Evolutionary conservation across 2,113 vertebrate genomes (phyloP).

Genomic region (Bothrops jararaca): DNA sequence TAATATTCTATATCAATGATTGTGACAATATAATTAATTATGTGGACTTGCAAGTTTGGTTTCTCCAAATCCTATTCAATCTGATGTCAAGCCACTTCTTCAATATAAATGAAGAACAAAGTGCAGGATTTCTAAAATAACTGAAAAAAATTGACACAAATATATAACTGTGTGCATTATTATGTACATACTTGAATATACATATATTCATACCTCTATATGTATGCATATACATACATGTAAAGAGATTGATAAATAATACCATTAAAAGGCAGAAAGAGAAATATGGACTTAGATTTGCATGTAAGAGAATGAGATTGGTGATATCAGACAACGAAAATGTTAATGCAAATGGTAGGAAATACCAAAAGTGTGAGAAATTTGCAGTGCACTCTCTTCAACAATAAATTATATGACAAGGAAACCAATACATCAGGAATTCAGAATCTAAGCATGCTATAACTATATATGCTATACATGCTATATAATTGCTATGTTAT

Average conservation of each 20-base stretch:
- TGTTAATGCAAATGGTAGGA: constrained; percentile 10
- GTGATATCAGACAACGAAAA: constrained; percentile 43
- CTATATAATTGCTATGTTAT: constrained; percentile 26
- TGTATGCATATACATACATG: constrained; percentile 6
- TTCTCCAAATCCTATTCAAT: constrained; percentile 39
- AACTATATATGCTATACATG: too few relatives aligned
- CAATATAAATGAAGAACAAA: constrained; percentile 36
- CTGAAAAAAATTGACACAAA: constrained; percentile 30
- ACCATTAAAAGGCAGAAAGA: constrained; percentile 44
- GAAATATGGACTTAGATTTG: background rate
- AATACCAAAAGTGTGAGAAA: constrained; percentile 33
- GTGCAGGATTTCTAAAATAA: constrained; percentile 55
- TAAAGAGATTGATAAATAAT: constrained; percentile 47
- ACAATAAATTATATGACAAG: constrained; percentile 39
- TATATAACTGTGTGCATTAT: constrained; percentile 21
- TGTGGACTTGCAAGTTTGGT: constrained; percentile 35
- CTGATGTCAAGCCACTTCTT: constrained; percentile 45
- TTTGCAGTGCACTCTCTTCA: background rate
- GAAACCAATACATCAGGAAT: constrained; percentile 37
- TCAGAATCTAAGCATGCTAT: constrained; percentile 35
- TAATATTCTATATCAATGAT: constrained; percentile 30
- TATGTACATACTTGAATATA: constrained; percentile 7
- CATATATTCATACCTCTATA: background rate
- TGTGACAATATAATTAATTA: constrained; percentile 30
- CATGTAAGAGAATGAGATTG: constrained; percentile 53